Conservation (phyloP, 1,140 invertebrate genomes). For the Drosophila tsacasi region DNA sequence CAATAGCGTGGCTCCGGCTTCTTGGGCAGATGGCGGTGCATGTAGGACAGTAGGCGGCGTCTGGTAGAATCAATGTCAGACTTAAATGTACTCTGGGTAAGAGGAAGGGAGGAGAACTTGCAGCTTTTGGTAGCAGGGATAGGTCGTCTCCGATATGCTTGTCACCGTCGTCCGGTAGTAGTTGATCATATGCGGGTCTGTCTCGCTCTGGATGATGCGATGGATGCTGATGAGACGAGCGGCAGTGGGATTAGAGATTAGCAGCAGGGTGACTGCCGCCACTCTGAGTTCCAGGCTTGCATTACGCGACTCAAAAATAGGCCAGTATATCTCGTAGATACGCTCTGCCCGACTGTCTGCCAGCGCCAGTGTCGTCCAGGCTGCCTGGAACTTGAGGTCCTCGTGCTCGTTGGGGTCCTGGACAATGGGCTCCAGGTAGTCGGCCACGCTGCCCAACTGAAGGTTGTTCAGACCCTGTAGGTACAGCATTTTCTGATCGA, state of each 20-base stretch:
- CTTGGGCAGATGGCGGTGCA: slow-evolving; percentile 86
- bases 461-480: slow-evolving; percentile 89
- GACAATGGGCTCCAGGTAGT: slow-evolving; percentile 88
- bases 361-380: slow-evolving; percentile 87
- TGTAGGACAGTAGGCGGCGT: slow-evolving; percentile 87
- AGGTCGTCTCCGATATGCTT: slow-evolving; percentile 88
- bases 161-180: slow-evolving; percentile 91
- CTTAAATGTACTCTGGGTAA: not conserved
- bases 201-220: slow-evolving; percentile 89
- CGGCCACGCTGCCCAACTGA: slow-evolving; percentile 87
- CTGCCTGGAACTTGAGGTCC: slow-evolving; percentile 87
- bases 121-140: slow-evolving; percentile 88
- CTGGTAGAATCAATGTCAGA: slow-evolving; percentile 68
- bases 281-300: slow-evolving; percentile 89
- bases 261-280: slow-evolving; percentile 88
- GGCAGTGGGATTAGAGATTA: slow-evolving; percentile 88
- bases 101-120: slow-evolving; percentile 77
- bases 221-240: slow-evolving; percentile 89
- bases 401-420: slow-evolving; percentile 85
- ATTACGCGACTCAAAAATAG: slow-evolving; percentile 89
- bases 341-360: slow-evolving; percentile 86
- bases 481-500: slow-evolving; percentile 89
- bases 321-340: slow-evolving; percentile 88
- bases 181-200: slow-evolving; percentile 88
- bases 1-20: slow-evolving; percentile 86